Percentiles rank a stretch among this genome's conserved stretches.
phyloP scores from a whole-genome alignment of 2,888 invertebrate species.

The Dorcus hopei region DNA sequence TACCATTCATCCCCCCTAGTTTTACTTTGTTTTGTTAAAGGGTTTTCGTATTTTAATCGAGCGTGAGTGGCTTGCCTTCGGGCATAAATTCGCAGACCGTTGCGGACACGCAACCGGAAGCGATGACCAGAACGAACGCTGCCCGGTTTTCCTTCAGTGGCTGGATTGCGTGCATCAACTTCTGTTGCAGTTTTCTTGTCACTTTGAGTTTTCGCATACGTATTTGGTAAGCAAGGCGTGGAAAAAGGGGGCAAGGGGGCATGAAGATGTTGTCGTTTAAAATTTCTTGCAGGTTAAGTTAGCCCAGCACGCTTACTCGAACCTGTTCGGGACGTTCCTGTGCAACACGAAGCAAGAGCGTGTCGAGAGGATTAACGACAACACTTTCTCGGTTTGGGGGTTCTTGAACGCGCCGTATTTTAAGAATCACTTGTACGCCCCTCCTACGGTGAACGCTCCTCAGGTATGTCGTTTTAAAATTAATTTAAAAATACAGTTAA shows the following conservation, averaged over 20 bases:
- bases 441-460: constrained; percentile 42
- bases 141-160: constrained; percentile 98
- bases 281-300: constrained; percentile 76
- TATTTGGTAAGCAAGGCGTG: constrained; percentile 70
- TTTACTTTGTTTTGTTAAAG: constrained; percentile 47
- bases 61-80: constrained; percentile 96
- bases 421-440: constrained; percentile 79
- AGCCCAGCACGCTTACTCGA: constrained; percentile 92
- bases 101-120: constrained; percentile 79
- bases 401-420: constrained; percentile 77
- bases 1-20: not conserved
- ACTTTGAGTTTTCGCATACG: constrained; percentile 92
- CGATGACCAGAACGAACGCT: constrained; percentile 91
- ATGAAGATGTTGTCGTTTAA: not conserved
- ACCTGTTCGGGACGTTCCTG: constrained; percentile 95
- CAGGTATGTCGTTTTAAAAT: constrained; percentile 47
- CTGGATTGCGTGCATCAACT: constrained; percentile 95
- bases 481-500: not conserved
- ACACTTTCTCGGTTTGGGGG: constrained; percentile 84
- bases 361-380: constrained; percentile 59
- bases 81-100: constrained; percentile 97
- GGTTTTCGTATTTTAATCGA: constrained; percentile 92
- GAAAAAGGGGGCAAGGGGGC: not conserved
- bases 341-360: constrained; percentile 83
- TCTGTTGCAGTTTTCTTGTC: constrained; percentile 81